Base-by-base conservation (phyloP, 2,113 vertebrate genomes). In the Capricornis sumatraensis region DNA sequence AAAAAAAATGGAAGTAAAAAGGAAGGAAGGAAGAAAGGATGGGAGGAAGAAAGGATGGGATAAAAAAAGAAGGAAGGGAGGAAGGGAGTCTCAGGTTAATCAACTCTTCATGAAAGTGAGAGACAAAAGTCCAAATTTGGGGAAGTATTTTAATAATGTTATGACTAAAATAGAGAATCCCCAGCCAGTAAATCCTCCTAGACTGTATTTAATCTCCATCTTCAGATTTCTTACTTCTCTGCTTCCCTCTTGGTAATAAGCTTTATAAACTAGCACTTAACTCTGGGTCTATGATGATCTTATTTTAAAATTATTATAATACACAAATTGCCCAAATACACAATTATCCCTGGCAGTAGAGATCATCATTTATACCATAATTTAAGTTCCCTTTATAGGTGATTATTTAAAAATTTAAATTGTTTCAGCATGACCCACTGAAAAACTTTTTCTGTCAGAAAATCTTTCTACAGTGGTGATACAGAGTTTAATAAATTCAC, bases 1-100 rank as follows among this genome's bases (percentile, higher is more conserved):
- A 40, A 43, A 13, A 10, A 2, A 3, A 50, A 14, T 4, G 11
- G 0, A 43, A 87, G 6, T 16, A 0, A n/a, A 43, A 40, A 40
- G 36, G 36, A 28, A 10, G 4, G 74, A 50, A n/a, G 6, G 12
- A 55, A 23, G 33, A 60, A n/a, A 28, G 16, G 12, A 67, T 10
- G 47, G 11, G 33, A 27, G 4, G 52, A 58, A 43, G 16, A 76
- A 78, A 45, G 45, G 45, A 45, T 45, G 45, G 7, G 45, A 45
- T 45, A 45, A 45, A 45, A 45, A 45, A 33, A 19, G 55, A 50
- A 12, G 11, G 3, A 36, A 40, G 19, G 5, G n/a, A 23, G 6
- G 40, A 45, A 15, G 5, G 23, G 15, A 43, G 10, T 9, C 45
- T n/a, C 28, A 1, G 1, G 11, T 58, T 58, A 33, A 43, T 14